Evolutionary conservation across 2,113 vertebrate genomes (phyloP).

Genomic region (Polyodon spathula): DNA sequence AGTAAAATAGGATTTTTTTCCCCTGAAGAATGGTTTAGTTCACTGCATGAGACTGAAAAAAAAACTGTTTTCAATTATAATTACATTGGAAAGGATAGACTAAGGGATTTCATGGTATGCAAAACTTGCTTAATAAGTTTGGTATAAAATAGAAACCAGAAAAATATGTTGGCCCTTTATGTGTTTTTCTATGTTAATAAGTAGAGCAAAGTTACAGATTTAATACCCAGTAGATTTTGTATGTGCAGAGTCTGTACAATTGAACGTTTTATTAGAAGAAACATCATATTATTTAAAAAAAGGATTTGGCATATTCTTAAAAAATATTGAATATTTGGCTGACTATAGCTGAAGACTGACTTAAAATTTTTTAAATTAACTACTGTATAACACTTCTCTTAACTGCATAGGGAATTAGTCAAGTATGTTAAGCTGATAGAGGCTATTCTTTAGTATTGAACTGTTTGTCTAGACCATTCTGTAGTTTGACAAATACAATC

Average conservation of each 20-base stretch:
- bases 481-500: too few relatives aligned
- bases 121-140: constrained; percentile 16
- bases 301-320: constrained; percentile 15
- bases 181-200: constrained; percentile 18
- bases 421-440: too few relatives aligned
- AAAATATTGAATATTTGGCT: constrained; percentile 23
- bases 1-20: too few relatives aligned
- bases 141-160: constrained; percentile 11
- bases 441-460: too few relatives aligned
- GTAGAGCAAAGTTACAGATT: constrained; percentile 19
- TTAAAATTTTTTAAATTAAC: constrained; percentile 11
- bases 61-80: constrained; percentile 24
- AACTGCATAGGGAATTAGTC: background rate
- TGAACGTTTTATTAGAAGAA: constrained; percentile 20
- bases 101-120: constrained; percentile 9
- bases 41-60: background rate
- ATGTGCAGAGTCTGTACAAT: constrained; percentile 14
- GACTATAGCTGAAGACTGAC: constrained; percentile 11
- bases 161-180: constrained; percentile 10
- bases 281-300: constrained; percentile 20
- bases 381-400: constrained; percentile 10
- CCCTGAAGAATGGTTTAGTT: background rate
- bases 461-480: too few relatives aligned
- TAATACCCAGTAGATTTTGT: constrained; percentile 13
- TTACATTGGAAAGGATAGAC: constrained; percentile 13